Evolutionary conservation across 2,888 invertebrate genomes (phyloP).

Genomic region (Mantis religiosa): DNA sequence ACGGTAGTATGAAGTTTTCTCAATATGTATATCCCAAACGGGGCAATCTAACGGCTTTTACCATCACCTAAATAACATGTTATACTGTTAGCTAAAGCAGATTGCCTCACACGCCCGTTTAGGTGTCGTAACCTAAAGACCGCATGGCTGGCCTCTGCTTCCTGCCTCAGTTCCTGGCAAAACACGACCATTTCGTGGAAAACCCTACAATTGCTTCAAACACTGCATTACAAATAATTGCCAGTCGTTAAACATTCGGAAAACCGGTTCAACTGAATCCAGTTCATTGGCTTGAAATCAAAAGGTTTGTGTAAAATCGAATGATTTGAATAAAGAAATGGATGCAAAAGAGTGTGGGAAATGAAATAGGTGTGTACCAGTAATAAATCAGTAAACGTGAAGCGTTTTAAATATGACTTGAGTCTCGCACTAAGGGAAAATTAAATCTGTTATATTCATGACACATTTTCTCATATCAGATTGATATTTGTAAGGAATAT

Average conservation of each 20-base stretch:
- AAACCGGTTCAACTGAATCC: neutral
- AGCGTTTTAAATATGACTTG: no score
- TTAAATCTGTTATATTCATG: no score
- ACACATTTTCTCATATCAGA: no score
- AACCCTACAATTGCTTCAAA: neutral
- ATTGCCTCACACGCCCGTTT: neutral
- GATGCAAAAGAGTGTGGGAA: no score
- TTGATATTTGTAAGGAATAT: no score
- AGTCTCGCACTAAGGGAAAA: no score
- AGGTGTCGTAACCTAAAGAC: neutral
- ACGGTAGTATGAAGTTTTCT: neutral
- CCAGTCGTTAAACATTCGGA: neutral
- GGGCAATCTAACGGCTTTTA: neutral
- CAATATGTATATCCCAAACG: neutral
- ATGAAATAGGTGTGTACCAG: no score
- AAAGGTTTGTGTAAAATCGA: neutral
- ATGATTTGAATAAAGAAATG: no score
- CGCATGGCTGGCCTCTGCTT: neutral
- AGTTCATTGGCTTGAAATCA: neutral
- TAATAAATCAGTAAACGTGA: no score
- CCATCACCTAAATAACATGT: neutral
- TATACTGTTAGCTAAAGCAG: neutral
- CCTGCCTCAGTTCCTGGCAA: neutral
- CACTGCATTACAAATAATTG: neutral
- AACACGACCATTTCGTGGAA: neutral